These are phyloP conservation scores for Platyura marginata DNA, from an alignment of 1,140 invertebrate species.

Conservation along the genomic window DNA sequence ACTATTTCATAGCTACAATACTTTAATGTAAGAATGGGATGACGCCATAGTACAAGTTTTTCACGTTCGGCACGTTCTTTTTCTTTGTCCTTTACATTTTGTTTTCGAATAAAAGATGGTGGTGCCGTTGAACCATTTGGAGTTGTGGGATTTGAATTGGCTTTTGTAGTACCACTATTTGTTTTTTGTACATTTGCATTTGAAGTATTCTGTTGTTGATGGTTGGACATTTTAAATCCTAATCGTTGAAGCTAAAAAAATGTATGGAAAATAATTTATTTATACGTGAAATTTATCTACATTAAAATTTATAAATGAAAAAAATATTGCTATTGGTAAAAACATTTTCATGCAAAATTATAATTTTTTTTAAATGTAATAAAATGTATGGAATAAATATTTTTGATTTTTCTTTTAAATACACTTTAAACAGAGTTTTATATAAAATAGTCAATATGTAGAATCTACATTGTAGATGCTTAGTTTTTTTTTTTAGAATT, in stretches of 20 bases:
- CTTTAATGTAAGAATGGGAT: slow-evolving; percentile 62
- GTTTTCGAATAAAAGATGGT: slow-evolving; percentile 5
- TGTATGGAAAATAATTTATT: too few species aligned
- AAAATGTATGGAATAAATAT: too few species aligned
- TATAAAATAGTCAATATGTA: too few species aligned
- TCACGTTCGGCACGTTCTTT: slow-evolving; percentile 30
- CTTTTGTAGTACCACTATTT: neutral
- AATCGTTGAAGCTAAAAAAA: slow-evolving; percentile 23
- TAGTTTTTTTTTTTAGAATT: too few species aligned
- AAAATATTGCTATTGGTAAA: neutral
- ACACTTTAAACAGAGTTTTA: too few species aligned
- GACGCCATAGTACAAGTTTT: slow-evolving; percentile 69
- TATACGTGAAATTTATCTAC: neutral
- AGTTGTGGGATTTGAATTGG: neutral
- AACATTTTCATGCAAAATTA: too few species aligned
- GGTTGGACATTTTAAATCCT: slow-evolving; percentile 19
- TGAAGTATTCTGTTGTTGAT: slow-evolving; percentile 1
- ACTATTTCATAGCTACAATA: slow-evolving; percentile 65
- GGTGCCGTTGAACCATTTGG: slow-evolving; percentile 1
- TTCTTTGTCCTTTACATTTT: slow-evolving; percentile 14
- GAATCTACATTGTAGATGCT: too few species aligned
- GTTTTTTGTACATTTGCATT: neutral
- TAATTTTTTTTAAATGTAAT: too few species aligned
- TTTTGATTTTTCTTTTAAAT: too few species aligned
- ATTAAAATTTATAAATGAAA: neutral